Conservation (phyloP, 1,140 invertebrate genomes). For the Pseudobourletiella spinata region DNA sequence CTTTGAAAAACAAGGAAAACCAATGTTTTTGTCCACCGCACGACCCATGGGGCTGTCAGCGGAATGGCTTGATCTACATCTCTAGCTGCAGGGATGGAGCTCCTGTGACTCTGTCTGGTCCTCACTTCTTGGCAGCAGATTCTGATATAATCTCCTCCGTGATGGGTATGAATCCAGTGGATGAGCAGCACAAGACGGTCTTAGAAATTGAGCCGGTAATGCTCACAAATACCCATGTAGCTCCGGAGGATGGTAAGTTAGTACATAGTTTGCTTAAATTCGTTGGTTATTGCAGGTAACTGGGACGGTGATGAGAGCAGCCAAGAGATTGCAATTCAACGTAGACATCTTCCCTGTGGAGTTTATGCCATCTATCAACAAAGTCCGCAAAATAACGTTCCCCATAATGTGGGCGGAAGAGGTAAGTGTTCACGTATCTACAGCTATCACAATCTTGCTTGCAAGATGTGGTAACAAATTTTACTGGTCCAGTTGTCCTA, state of each 20-base stretch:
- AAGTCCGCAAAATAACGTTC: neutral
- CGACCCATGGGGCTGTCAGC: constrained; percentile 39
- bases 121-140: constrained; percentile 73
- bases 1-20: constrained; percentile 52
- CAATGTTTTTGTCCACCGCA: constrained; percentile 58
- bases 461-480: too few species aligned
- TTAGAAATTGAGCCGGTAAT: constrained; percentile 55
- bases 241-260: too few species aligned
- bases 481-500: neutral
- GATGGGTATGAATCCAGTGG: constrained; percentile 59
- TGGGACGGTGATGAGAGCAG: neutral
- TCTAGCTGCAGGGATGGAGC: constrained; percentile 41
- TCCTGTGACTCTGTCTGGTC: constrained; percentile 63
- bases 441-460: too few species aligned
- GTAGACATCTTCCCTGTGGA: neutral
- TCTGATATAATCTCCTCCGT: constrained; percentile 54
- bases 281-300: neutral
- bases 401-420: neutral
- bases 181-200: constrained; percentile 57
- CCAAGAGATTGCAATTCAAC: neutral
- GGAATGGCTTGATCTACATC: constrained; percentile 9
- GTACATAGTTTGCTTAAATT: too few species aligned
- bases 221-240: neutral
- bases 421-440: too few species aligned
- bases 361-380: neutral